Evolutionary conservation across 1,140 invertebrate species (phyloP), one percentile per base, ranked within the genome.

Genomic region (Lepidurus arcticus): DNA sequence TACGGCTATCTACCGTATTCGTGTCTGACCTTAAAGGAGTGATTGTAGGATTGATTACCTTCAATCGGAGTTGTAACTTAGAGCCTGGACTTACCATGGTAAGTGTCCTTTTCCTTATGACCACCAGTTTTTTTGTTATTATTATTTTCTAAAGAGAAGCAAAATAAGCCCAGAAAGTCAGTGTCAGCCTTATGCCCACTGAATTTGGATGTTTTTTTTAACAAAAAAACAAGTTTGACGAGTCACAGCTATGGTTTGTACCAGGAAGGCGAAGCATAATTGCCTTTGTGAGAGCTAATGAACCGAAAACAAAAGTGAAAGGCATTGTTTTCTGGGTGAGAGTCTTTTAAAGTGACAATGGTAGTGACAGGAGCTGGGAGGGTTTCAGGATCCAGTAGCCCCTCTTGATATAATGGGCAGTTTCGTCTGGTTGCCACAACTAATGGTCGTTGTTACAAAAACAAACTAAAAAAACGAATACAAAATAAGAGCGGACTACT

Each of bases 231-330:
- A 34, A 34, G 34, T 34, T 34, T 34, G 34, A 34, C 34, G 34
- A 4, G 34, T 34, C 34, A 34, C 34, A 34, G 34, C 3, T 34
- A 34, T 34, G 34, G 4, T 3, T 34, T 34, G 34, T 34, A 34
- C 34, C 0, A 34, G 4, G 34, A 34, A 34, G 34, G 34, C 34
- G 34, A 34, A 34, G 1, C 21, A 21, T 8, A 21, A 65, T n/a
- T 65, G 7, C 21, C 13, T 65, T 65, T 16, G 13, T 65, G 16
- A 21, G 6, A 65, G n/a, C 21, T 13, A 13, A 65, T 21, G 13
- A 21, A 65, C 53, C 53, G n/a, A 21, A 65, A 65, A 65, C 53
- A 65, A 65, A 65, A 65, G 53, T 21, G 53, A 65, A 65, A 65
- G 53, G 53, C 53, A 65, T 7, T 13, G 53, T 65, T 65, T 65